Evolutionary conservation across 2,113 vertebrate species (phyloP), one percentile per base, ranked within the genome.

Genomic region (Syngnathus typhle): DNA sequence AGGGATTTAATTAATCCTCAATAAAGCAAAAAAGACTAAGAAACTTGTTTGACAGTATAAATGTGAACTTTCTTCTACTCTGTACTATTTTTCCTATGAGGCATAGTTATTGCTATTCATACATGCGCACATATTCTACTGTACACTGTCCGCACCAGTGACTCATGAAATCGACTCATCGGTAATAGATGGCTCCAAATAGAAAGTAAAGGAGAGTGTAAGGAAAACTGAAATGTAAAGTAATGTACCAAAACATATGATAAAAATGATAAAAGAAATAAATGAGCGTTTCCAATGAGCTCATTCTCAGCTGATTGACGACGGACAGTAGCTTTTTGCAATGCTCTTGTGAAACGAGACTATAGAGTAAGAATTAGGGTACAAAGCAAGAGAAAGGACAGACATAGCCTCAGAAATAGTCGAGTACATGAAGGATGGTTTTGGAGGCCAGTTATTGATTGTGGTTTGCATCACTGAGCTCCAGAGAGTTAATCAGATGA

Each of bases 161-260:
- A 60, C 67, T 89, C 75, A 77, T 88, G 88, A 88, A 88, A 89
- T 87, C 84, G 75, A 84, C 82, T 85, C 78, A 79, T 84, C 81
- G 78, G 78, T 83, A 87, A 84, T 84, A 83, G 72, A 70, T 75
- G 81, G 81, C 69, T 83, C 80, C 70, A 71, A 75, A 81, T 73
- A 70, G 73, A 70, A 68, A 39, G 11, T 68, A 73, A 43, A 68
- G 55, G 62, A 65, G 66, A 37, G 46, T 10, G 63, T 51, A 68
- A 60, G 54, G 2, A n/a, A 10, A 52, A 38, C 68, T 60, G 64
- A 66, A 60, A 64, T 51, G 69, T 71, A 73, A 83, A 82, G 75
- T 71, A 82, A 78, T 77, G 63, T 6, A 32, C 6, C 61, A 68
- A 68, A 74, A 69, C 54, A 56, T 51, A 75, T 23, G 59, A 75